Base-by-base conservation (phyloP, 2,888 invertebrate species). In the Dryocosmus kuriphilus region DNA sequence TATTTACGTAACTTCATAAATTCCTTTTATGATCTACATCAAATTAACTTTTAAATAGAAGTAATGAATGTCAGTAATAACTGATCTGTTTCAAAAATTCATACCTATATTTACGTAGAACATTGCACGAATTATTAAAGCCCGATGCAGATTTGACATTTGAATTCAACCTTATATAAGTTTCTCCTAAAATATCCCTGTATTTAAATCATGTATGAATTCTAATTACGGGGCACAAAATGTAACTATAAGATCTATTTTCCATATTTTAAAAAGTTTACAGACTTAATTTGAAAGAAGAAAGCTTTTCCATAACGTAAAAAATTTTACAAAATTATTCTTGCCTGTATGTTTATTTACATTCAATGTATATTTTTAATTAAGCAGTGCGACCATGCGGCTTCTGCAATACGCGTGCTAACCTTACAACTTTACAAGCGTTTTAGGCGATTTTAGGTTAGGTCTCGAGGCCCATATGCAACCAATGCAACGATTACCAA, bases 401-500 rank as follows among this genome's bases (percentile, higher is more conserved):
- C 51, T 71, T 71, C 41, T 8, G 0, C 19, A 46, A 24, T 19
- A 71, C 30, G 30, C 71, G n/a, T 51, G 71, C 51, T 71, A 51
- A 71, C 71, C 71, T 71, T 51, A 51, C 51, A 51, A 71, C 71
- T 51, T 71, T 51, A 51, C 51, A 71, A 30, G n/a, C 71, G 46
- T 71, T 71, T 71, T 71, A 71, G 71, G 51, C 51, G n/a, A 71
- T 71, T 71, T 71, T 71, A 67, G 51, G 71, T 51, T 51, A 71
- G 71, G 51, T 71, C 71, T 71, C 30, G 71, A 71, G 30, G n/a
- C n/a, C n/a, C n/a, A n/a, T n/a, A n/a, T n/a, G n/a, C n/a, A n/a
- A 1, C 32, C 9, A 71, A 71, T 71, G 30, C 51, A 67, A 71
- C 71, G 71, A 71, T 67, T 71, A 51, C 30, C 30, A 71, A 71